Conservation (phyloP, 2,113 vertebrate genomes). For the Abramis brama region DNA sequence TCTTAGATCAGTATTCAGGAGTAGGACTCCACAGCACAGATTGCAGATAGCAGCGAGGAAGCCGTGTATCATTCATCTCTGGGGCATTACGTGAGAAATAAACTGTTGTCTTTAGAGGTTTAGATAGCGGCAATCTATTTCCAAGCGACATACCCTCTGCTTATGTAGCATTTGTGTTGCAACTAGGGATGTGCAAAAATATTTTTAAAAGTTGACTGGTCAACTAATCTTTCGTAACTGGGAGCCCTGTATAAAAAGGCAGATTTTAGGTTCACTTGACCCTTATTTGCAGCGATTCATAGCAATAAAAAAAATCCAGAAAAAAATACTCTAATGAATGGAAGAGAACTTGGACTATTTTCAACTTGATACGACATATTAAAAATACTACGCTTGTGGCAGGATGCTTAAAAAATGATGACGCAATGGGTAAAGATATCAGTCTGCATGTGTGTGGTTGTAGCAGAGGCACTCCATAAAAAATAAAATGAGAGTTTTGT, state of each 20-base stretch:
- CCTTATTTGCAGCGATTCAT: not conserved
- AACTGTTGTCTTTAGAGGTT: conserved; percentile 36
- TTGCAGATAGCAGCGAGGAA: not conserved
- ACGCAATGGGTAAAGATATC: too few species aligned
- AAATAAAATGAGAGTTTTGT: too few species aligned
- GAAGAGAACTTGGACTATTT: not conserved
- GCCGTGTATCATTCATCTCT: not conserved
- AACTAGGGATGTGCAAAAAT: not conserved
- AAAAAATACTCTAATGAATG: not conserved
- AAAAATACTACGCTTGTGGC: too few species aligned
- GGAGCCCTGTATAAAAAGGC: not conserved
- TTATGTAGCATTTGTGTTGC: conserved; percentile 14
- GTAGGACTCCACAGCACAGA: conserved; percentile 6
- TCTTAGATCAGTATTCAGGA: conserved; percentile 17
- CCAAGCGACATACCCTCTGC: not conserved
- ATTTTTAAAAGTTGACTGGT: conserved; percentile 1
- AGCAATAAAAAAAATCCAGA: not conserved
- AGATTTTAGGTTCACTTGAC: not conserved
- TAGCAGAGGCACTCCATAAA: too few species aligned
- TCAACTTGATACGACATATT: too few species aligned
- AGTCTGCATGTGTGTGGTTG: too few species aligned
- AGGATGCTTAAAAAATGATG: too few species aligned
- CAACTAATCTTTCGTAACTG: not conserved
- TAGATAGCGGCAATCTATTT: conserved; percentile 22
- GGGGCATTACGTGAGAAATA: conserved; percentile 18